Conservation (phyloP, 2,113 vertebrate genomes). For the Centrocercus urophasianus region DNA sequence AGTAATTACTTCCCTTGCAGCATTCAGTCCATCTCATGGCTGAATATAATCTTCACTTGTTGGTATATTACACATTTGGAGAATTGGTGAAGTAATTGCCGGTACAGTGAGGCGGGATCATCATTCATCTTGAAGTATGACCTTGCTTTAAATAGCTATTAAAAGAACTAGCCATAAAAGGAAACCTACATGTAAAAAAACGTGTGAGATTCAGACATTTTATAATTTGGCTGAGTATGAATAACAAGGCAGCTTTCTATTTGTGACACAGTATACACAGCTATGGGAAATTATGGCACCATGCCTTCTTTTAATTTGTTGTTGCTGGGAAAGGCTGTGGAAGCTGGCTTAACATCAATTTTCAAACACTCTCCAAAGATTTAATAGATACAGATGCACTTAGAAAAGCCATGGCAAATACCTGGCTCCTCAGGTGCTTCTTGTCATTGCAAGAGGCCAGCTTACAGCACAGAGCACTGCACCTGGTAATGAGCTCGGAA, state of each 20-base stretch:
- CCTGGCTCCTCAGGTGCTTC: not conserved
- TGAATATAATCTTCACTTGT: conserved; percentile 25
- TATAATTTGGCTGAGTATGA: not conserved
- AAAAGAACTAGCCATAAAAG: not conserved
- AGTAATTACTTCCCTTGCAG: conserved; percentile 22
- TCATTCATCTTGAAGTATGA: conserved; percentile 22
- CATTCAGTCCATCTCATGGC: conserved; percentile 5
- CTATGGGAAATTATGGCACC: conserved; percentile 26
- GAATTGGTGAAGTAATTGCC: conserved; percentile 38
- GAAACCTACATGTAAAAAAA: not conserved
- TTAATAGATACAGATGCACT: not conserved
- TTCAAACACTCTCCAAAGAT: conserved; percentile 17
- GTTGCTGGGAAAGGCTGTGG: conserved; percentile 16
- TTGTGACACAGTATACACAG: conserved; percentile 3
- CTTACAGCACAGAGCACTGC: not conserved
- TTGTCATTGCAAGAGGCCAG: not conserved
- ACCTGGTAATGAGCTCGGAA: not conserved
- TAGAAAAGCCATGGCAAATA: not conserved
- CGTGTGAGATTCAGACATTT: not conserved
- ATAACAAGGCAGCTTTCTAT: not conserved
- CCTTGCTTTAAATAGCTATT: conserved; percentile 44
- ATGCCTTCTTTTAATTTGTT: conserved; percentile 18
- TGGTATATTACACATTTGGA: conserved; percentile 48
- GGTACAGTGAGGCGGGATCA: not conserved
- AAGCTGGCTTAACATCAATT: conserved; percentile 12